Evolutionary conservation across 2,888 invertebrate genomes (phyloP), one percentile per base, ranked within the genome.

Genomic region (Philereme transversata): DNA sequence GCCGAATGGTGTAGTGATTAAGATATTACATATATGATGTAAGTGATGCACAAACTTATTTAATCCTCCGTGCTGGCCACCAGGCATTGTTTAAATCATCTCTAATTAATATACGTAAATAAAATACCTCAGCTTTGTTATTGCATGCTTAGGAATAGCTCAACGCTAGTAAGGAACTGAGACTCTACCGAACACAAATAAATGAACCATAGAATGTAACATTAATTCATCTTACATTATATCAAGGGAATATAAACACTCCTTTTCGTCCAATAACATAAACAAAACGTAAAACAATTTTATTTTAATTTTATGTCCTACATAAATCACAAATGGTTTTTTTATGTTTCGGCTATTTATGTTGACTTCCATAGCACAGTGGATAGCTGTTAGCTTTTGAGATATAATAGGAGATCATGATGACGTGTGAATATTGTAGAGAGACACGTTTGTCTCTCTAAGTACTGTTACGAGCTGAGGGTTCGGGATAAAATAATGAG

Each of bases 321-420:
- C 41, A 59, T 64, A 68, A 64, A 65, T 64, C 49, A 47, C 8
- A 48, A 49, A 58, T 59, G n/a, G 53, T 51, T 46, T 56, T 67
- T 62, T 60, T 38, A 57, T 58, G 60, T 52, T 60, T 45, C 43
- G 8, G 45, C 34, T 54, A 58, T 36, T 60, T 47, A 54, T 6
- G 38, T 53, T 41, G 52, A 34, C 43, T 47, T 38, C 11, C 35
- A 34, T 51, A 2, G 47, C 40, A 22, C 22, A 49, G 41, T 58
- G 34, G 46, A 34, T 11, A 8, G 11, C 4, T 46, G 4, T n/a
- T 5, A 5, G 4, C n/a, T 43, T 9, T 7, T 38, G 38, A 5
- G 1, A 8, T 38, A 8, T 22, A 22, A 22, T 22, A 22, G 22
- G 22, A 22, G 22, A 22, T 22, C 22, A 22, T 22, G 22, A 22